phyloP scores from a whole-genome alignment of 2,888 invertebrate genomes.

The Euzophera pinguis region DNA sequence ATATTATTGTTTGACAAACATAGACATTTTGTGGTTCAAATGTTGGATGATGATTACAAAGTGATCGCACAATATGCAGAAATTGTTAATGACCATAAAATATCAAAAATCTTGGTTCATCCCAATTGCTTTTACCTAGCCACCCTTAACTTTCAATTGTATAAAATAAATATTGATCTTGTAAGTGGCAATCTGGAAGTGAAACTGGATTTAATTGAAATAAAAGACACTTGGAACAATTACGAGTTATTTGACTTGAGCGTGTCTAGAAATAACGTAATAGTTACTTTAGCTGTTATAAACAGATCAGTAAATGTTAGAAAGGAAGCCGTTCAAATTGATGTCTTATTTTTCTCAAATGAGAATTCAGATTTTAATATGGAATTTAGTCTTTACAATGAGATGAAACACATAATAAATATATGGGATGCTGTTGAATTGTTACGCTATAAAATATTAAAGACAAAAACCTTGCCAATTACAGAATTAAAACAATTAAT shows the following conservation, averaged over 20 bases:
- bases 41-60: constrained; percentile 40
- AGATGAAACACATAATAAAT: constrained; percentile 41
- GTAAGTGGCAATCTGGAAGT: constrained; percentile 29
- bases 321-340: constrained; percentile 43
- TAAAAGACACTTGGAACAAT: constrained; percentile 41
- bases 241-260: constrained; percentile 43
- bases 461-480: constrained; percentile 43
- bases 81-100: constrained; percentile 57
- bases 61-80: constrained; percentile 41
- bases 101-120: constrained; percentile 40
- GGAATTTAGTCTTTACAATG: constrained; percentile 43
- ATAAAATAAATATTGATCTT: constrained; percentile 35
- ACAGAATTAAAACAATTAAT: constrained; percentile 41
- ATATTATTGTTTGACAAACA: constrained; percentile 54
- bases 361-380: constrained; percentile 35
- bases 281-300: constrained; percentile 40
- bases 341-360: constrained; percentile 40
- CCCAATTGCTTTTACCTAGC: constrained; percentile 35
- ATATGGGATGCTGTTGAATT: constrained; percentile 59
- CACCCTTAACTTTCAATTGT: constrained; percentile 43
- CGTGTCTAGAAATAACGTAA: constrained; percentile 42
- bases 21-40: constrained; percentile 51
- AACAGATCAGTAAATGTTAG: constrained; percentile 45
- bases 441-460: constrained; percentile 48
- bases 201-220: constrained; percentile 27